Evolutionary conservation across 2,113 vertebrate genomes (phyloP), one percentile per base, ranked within the genome.

Genomic region (Chloropsis cyanopogon): DNA sequence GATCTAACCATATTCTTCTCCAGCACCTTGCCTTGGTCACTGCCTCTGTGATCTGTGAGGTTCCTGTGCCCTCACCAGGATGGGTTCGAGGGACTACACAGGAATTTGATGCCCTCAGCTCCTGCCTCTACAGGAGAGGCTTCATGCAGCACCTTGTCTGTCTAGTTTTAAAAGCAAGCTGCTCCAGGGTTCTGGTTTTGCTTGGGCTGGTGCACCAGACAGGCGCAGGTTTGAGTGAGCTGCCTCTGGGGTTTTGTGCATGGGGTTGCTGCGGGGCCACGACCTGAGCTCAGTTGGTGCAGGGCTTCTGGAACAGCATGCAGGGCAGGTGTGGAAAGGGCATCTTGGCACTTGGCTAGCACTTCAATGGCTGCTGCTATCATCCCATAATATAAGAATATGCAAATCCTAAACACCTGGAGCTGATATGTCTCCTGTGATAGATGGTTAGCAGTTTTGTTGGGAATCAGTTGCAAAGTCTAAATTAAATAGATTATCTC

Each of bases 381-480:
- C 47, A 57, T 78, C 18, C 41, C 16, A 2, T 76, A 26, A 35
- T 59, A 16, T 21, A 53, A 33, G 23, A 80, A 59, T 10, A 26
- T 20, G 35, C 11, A 85, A 47, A 68, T 71, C 21, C 21, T 69
- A 9, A 64, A 50, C 0, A 2, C 23, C 23, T 0, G 0, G 35
- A 68, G 35, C 33, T 2, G 2, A 22, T 33, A 7, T 19, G 12
- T 91, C 47, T 68, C 24, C 73, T 84, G 10, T 91, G 60, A 50
- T 42, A 22, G 68, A 64, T 41, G 21, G 42, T 61, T 52, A 75
- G 56, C 26, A 25, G 53, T 52, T 89, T 76, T 44, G 60, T 41
- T 59, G 22, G 75, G 44, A 68, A 63, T 69, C 61, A 46, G 0
- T 23, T 56, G 31, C 19, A 12, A 76, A 71, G 35, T 29, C 33